A percentile compares a stretch with the other conserved stretches of the same genome.
Evolutionary conservation across 2,113 vertebrate species (phyloP).

Genomic region (Datnioides undecimradiatus): DNA sequence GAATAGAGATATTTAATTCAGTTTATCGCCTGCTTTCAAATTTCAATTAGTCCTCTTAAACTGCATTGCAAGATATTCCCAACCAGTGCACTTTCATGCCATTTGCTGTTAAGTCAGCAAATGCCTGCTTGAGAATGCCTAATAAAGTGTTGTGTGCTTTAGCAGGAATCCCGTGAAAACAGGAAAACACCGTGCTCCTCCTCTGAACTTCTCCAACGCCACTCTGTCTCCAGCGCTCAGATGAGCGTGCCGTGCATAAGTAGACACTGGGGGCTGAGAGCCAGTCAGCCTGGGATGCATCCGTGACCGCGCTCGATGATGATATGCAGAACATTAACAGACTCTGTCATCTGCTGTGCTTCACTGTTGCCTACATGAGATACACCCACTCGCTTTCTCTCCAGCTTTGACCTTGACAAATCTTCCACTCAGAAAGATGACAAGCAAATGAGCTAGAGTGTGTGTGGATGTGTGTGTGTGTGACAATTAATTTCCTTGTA

Average conservation of each 20-base stretch:
- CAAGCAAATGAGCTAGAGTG: slow-evolving; percentile 15
- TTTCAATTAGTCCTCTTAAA: slow-evolving; percentile 75
- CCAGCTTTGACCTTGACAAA: slow-evolving; percentile 64
- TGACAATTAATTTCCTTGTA: slow-evolving; percentile 37
- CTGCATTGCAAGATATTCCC: slow-evolving; percentile 57
- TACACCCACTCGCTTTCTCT: slow-evolving; percentile 49
- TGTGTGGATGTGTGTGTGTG: not conserved
- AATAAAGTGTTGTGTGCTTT: slow-evolving; percentile 36
- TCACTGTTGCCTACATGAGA: slow-evolving; percentile 28
- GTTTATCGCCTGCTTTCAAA: slow-evolving; percentile 49
- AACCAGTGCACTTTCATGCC: slow-evolving; percentile 16
- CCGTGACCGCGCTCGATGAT: not conserved
- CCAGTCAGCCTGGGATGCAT: not conserved
- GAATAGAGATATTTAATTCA: slow-evolving; percentile 64
- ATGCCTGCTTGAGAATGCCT: slow-evolving; percentile 53
- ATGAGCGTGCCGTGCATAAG: slow-evolving; percentile 18
- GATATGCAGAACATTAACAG: slow-evolving; percentile 28
- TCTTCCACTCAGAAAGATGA: slow-evolving; percentile 31
- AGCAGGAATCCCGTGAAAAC: slow-evolving; percentile 11
- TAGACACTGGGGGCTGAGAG: slow-evolving; percentile 17
- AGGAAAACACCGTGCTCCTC: not conserved
- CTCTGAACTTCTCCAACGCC: slow-evolving; percentile 8
- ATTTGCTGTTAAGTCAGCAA: slow-evolving; percentile 71
- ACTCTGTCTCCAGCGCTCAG: not conserved
- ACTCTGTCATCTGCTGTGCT: slow-evolving; percentile 41